These are phyloP conservation scores for Orussus abietinus DNA, from an alignment of 1,140 invertebrate species.

Conservation along the genomic window DNA sequence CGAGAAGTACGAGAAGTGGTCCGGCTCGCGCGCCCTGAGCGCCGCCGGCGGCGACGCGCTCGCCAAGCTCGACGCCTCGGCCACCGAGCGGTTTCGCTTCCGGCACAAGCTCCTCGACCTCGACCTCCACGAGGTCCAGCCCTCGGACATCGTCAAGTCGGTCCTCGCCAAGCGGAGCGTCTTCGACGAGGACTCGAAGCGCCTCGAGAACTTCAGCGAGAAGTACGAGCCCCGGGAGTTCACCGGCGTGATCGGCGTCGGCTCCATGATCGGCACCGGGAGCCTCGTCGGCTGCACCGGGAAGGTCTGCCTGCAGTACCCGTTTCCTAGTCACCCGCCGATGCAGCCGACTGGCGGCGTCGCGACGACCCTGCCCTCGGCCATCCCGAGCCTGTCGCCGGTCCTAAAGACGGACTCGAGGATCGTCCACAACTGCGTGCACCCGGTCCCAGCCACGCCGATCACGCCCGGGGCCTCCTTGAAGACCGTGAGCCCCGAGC, in stretches of 20 bases:
- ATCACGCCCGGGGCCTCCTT: slow-evolving; percentile 48
- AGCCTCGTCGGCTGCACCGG: slow-evolving; percentile 30
- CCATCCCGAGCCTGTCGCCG: slow-evolving; percentile 20
- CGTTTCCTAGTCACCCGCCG: slow-evolving; percentile 74
- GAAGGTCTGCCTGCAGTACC: slow-evolving; percentile 71
- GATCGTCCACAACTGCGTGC: slow-evolving; percentile 36
- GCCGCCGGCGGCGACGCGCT: slow-evolving; percentile 58
- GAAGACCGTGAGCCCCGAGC: slow-evolving; percentile 49
- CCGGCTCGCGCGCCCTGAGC: slow-evolving; percentile 60
- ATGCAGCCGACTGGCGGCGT: slow-evolving; percentile 44
- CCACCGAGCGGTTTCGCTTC: slow-evolving; percentile 56
- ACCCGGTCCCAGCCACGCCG: slow-evolving; percentile 43
- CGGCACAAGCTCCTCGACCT: slow-evolving; percentile 69
- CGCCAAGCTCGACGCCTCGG: slow-evolving; percentile 57
- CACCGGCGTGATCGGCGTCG: slow-evolving; percentile 43
- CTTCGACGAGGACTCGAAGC: slow-evolving; percentile 92
- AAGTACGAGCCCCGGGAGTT: slow-evolving; percentile 77
- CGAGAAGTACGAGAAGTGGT: slow-evolving; percentile 91
- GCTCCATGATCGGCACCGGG: slow-evolving; percentile 33
- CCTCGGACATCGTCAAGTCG: slow-evolving; percentile 90
- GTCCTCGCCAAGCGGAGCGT: slow-evolving; percentile 88
- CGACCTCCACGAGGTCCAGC: slow-evolving; percentile 75
- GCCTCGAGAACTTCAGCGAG: slow-evolving; percentile 83
- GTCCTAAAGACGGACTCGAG: slow-evolving; percentile 34
- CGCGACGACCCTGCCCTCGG: slow-evolving; percentile 20